phyloP scores from a whole-genome alignment of 2,888 invertebrate species.

The Scrobipalpa costella region DNA sequence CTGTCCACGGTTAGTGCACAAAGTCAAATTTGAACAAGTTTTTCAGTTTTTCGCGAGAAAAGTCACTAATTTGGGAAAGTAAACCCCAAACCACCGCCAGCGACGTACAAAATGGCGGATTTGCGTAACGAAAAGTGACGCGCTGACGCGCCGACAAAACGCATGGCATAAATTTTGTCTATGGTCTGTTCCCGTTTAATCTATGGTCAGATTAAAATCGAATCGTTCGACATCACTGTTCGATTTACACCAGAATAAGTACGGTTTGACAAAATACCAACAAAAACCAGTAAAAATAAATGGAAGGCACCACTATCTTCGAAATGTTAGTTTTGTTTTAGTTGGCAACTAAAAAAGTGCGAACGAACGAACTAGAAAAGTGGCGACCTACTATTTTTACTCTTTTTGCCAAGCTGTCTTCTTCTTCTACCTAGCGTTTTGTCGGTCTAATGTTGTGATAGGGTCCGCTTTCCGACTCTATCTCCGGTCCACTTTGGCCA shows the following conservation, averaged over 20 bases:
- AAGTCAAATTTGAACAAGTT: constrained; percentile 64
- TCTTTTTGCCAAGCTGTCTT: too few species aligned
- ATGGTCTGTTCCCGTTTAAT: neutral
- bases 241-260: neutral
- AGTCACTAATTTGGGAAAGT: constrained; percentile 72
- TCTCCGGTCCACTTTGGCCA: too few species aligned
- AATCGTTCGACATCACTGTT: neutral
- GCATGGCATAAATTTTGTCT: constrained; percentile 51
- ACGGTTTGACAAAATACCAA: neutral
- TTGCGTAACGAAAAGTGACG: constrained; percentile 78
- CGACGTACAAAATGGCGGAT: constrained; percentile 82
- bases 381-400: too few species aligned
- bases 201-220: neutral
- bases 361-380: too few species aligned
- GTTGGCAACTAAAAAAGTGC: too few species aligned
- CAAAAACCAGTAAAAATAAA: neutral
- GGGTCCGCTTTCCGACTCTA: too few species aligned
- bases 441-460: too few species aligned
- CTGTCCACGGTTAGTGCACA: constrained; percentile 59
- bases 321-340: too few species aligned
- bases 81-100: constrained; percentile 77
- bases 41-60: constrained; percentile 68
- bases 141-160: constrained; percentile 73
- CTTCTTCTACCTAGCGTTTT: too few species aligned
- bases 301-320: too few species aligned